Base-by-base conservation (phyloP, 1,140 invertebrate genomes). In the Condylostylus longicornis region DNA sequence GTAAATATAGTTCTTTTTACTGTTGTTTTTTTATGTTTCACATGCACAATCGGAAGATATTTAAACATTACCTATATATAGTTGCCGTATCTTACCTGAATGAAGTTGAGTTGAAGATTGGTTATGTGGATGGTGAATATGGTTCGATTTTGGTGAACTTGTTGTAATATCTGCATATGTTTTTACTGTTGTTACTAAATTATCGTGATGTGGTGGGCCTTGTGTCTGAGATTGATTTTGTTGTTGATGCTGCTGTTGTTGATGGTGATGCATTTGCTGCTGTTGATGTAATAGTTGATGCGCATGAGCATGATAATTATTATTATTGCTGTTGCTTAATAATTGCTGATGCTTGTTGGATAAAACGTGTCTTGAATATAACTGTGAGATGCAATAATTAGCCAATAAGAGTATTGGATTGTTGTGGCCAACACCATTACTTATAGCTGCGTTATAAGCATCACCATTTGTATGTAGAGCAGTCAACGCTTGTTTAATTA, bases 331-430 rank as follows among this genome's bases (percentile, higher is more conserved):
- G 18, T 22, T 35, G 34, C 34, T 19, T 12, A 33, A 30, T 8
- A 30, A 13, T 30, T 64, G 61, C 42, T 70, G 18, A 66, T 64
- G 61, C 42, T 70, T 71, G 46, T 74, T 73, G 33, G 67, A 66
- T 2, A 75, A 45, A 3, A 76, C 64, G 45, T 79, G 74, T 25
- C 75, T 66, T 22, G 75, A 72, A 54, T 77, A 80, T n/a, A 80
- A 54, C 46, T 77, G 73, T 5, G 74, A 74, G 68, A 73, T 77
- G 52, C 74, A 81, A 44, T 77, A 79, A 45, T 79, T 80, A 4
- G 76, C 75, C 18, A 82, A 65, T 48, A 81, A 75, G 20, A 80
- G 57, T 27, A 81, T 69, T 2, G 77, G 75, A 45, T 73, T 72
- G 41, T 71, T 71, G 32, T 66, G 63, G 15, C 57, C 20, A 31